Base-by-base conservation (phyloP, 2,113 vertebrate genomes). In the Recurvirostra avosetta region DNA sequence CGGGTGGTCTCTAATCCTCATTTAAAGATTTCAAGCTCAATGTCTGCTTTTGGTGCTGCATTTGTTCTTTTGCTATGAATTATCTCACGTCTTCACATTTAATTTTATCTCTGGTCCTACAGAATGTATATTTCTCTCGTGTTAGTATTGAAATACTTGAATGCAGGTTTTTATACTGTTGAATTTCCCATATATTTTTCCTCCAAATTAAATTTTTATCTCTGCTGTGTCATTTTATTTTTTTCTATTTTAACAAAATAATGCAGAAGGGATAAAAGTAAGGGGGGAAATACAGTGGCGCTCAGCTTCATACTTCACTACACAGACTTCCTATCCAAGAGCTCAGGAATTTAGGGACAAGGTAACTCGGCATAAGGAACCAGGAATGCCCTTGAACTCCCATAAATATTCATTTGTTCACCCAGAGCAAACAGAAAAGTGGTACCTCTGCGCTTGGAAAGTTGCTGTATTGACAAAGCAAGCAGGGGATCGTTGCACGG, bases 161-260 rank as follows among this genome's bases (percentile, higher is more conserved):
- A 76, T 94, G 52, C 47, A 80, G n/a, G 23, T 21, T 77, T 96
- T 88, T 74, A 36, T 81, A n/a, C 55, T 66, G 40, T 38, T 88
- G 41, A 74, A 84, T 95, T 90, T 86, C 79, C 62, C 26, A 30
- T 40, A 29, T 62, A 41, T 93, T 94, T 93, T 94, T 61, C 72
- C 38, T 92, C 55, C 49, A 80, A 88, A 93, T 94, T 93, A 71
- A 80, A 26, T 88, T 92, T 93, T 94, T 90, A 76, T 90, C 88
- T 90, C 78, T 79, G 9, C 58, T 91, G 25, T 32, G 21, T 82
- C 68, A 22, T 86, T 96, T 88, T 77, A 29, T 40, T 58, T 92
- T 79, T 85, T 45, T 41, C 50, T 92, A 11, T 65, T 85, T 21
- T 15, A 68, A 50, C 29, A 59, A 88, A 88, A 47, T 79, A 61